Evolutionary conservation across 35 echinoderm and acorn worm genomes (phyloP), one percentile per base, ranked within the genome.

Genomic region (Nesometra sesokonis): DNA sequence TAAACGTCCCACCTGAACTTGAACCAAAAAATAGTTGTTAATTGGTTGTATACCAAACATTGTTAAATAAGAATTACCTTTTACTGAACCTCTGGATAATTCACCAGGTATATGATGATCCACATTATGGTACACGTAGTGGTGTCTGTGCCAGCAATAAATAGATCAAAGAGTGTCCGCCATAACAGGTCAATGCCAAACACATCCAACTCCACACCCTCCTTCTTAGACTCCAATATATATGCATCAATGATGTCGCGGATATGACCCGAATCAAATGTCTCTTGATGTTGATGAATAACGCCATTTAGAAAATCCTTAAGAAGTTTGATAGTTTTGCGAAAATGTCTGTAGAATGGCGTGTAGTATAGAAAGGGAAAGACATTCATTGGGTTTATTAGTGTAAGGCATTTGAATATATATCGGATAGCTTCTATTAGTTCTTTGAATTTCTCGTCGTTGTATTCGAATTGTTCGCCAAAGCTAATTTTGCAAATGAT

Each of bases 101-200:
- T 78, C 31, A 93, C 39, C 35, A 97, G 43, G 33, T 91, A 93
- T 0, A 91, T 78, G 21, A 97, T 84, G 1, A 86, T 84, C 95
- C 95, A 97, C 33, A 89, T 32, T 29, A 97, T 76, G 0, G 95
- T 90, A 13, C 89, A 84, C 0, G 89, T 46, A 39, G 91, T 89
- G 8, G 95, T 91, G 34, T 97, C 95, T 46, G 89, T 88, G 8
- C 95, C 95, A 52, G 91, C 95, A 40, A 84, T 57, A 79, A 97
- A 93, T 17, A 97, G 19, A 35, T 97, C 92, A 23, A 77, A 90
- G 1, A 93, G 77, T 0, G 89, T 34, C 9, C 78, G 86, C 30
- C 81, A 36, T 11, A 84, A 40, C 23, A 39, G 85, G 3, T 32
- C 77, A 32, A 36, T 36, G 17, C 32, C 77, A 40, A 89, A 89